Percentiles rank a stretch among this genome's conserved stretches.
phyloP scores from a whole-genome alignment of 2,113 vertebrate genomes.

The Edolisoma coerulescens region DNA sequence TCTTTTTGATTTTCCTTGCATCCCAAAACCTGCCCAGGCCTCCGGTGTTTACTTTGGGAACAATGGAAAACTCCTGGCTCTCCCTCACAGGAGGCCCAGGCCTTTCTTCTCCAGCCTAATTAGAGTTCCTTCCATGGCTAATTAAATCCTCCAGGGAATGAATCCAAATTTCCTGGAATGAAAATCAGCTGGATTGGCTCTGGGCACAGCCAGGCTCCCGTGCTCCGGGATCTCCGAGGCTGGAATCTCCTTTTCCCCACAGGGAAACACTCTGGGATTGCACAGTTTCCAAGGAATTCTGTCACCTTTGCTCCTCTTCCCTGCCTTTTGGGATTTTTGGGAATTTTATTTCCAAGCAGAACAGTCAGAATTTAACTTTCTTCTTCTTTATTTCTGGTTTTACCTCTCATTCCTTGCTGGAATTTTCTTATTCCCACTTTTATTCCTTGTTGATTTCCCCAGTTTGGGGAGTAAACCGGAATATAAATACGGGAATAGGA shows the following conservation, averaged over 20 bases:
- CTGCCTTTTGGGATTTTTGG: neutral
- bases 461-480: neutral
- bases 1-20: neutral
- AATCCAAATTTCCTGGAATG: slow-evolving; percentile 54
- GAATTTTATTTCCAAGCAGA: neutral
- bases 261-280: neutral
- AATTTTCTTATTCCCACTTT: neutral
- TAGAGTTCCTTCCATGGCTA: slow-evolving; percentile 52
- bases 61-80: slow-evolving; percentile 4
- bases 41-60: slow-evolving; percentile 37
- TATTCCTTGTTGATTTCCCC: neutral
- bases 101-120: neutral
- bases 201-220: neutral
- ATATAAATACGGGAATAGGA: neutral
- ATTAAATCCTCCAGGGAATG: slow-evolving; percentile 57
- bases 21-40: neutral
- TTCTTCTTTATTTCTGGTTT: neutral
- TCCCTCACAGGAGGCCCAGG: neutral
- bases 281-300: neutral
- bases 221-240: neutral
- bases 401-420: neutral
- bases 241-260: neutral
- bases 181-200: slow-evolving; percentile 7
- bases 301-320: neutral
- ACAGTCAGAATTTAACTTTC: neutral